Base-by-base conservation (phyloP, 2,113 vertebrate genomes). In the Coreoperca whiteheadi region DNA sequence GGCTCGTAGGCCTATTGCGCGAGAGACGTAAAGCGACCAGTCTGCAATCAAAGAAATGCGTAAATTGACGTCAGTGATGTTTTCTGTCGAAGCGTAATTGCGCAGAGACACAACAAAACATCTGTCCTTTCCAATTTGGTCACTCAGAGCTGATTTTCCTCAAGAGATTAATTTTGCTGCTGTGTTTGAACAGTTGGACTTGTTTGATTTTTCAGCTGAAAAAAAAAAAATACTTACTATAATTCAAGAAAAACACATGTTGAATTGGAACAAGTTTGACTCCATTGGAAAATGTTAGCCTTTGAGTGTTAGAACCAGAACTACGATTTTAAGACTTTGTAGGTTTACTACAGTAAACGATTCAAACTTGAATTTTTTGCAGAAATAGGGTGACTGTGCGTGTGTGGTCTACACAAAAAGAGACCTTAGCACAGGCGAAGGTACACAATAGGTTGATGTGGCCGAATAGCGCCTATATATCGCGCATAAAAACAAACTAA, bases 131-230 rank as follows among this genome's bases (percentile, higher is more conserved):
- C 2, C 16, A 7, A 9, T 53, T 6, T 18, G 3, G 20, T 30
- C 50, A 6, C 48, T 60, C 43, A 8, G 28, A n/a, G n/a, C n/a
- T 30, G 15, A 16, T 10, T 61, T 51, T 20, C 5, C 23, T 51
- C 23, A 28, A 5, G 32, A 41, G 16, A 7, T 28, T 18, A 0
- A 4, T 4, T 30, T 6, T 12, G 6, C 32, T 0, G 12, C 0
- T 16, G 14, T 6, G 16, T 60, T 41, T 32, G 67, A 18, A 34
- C 10, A 11, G 41, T 28, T 57, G 59, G 21, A 20, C 1, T 43
- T 23, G 11, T 9, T 41, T 41, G 8, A 41, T 46, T 50, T 37
- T 64, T 30, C 21, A 6, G 10, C 30, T n/a, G n/a, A 39, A 2
- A 2, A 46, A 12, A 48, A 41, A 1, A 16, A 6, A 7, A 0